Evolutionary conservation across 2,888 invertebrate species (phyloP).

Genomic region (Temnothorax ravouxi): DNA sequence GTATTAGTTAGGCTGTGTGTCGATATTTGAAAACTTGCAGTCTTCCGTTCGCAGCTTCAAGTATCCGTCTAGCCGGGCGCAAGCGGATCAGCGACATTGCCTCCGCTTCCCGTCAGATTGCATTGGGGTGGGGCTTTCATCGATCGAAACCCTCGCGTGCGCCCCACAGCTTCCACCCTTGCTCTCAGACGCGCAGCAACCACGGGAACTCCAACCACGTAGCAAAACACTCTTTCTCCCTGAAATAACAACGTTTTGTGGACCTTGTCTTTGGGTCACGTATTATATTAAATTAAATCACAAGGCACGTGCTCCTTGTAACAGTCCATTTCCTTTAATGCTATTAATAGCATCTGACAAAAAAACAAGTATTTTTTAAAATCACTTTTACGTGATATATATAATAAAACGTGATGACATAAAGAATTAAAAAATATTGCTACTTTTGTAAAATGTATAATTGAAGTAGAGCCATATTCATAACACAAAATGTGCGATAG

Average conservation of each 20-base stretch:
- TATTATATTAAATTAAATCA: constrained; percentile 56
- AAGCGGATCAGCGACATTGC: constrained; percentile 74
- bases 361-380: neutral
- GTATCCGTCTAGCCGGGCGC: constrained; percentile 58
- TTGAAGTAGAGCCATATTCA: neutral
- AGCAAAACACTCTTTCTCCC: constrained; percentile 69
- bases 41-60: neutral
- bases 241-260: constrained; percentile 66
- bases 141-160: constrained; percentile 64
- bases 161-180: constrained; percentile 50
- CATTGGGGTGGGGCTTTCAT: constrained; percentile 69
- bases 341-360: neutral
- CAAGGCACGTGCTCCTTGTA: neutral
- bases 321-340: neutral
- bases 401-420: no score
- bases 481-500: neutral
- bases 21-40: neutral
- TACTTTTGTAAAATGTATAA: neutral
- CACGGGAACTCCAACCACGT: constrained; percentile 69
- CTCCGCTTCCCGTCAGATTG: constrained; percentile 72
- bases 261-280: constrained; percentile 68
- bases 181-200: constrained; percentile 71
- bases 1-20: neutral
- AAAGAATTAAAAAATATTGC: neutral
- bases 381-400: neutral